These are phyloP conservation scores for Clamator glandarius DNA, from an alignment of 2,797 vertebrate genomes.

Conservation along the genomic window DNA sequence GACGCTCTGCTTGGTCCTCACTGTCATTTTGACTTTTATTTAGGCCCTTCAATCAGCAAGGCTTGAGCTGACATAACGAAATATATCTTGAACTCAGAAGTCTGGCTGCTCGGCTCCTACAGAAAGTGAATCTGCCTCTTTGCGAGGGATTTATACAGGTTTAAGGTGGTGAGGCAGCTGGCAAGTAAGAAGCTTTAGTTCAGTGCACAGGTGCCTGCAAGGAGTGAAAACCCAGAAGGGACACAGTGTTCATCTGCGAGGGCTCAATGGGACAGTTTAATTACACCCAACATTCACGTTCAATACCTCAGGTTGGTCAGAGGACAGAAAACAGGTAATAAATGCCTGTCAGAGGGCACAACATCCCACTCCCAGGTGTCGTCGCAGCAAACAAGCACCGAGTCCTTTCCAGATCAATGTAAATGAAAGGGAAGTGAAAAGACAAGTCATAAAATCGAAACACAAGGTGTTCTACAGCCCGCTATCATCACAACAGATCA, in stretches of 20 bases:
- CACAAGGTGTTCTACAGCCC: not conserved
- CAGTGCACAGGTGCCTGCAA: not conserved
- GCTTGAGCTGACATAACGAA: not conserved
- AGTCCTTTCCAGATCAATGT: not conserved
- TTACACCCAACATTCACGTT: fast-evolving
- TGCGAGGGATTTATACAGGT: not conserved
- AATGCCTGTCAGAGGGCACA: not conserved
- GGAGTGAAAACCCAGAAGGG: not conserved
- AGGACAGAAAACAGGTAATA: not conserved
- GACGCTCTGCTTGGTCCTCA: not conserved
- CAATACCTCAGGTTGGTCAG: not conserved
- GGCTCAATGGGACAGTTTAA: not conserved
- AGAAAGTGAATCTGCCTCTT: constrained; percentile 23
- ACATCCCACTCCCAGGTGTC: not conserved
- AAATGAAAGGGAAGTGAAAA: not conserved
- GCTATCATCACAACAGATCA: not conserved
- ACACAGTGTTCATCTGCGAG: not conserved
- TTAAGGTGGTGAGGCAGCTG: not conserved
- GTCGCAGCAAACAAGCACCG: fast-evolving
- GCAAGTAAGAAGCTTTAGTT: constrained; percentile 35
- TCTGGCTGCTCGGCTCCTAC: not conserved
- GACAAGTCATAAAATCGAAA: not conserved
- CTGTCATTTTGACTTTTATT: not conserved
- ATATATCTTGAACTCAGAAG: fast-evolving
- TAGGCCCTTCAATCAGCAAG: not conserved